Percentiles rank a stretch among this genome's conserved stretches.
phyloP scores from a whole-genome alignment of 2,113 vertebrate species.

The Hydrochoerus hydrochaeris region DNA sequence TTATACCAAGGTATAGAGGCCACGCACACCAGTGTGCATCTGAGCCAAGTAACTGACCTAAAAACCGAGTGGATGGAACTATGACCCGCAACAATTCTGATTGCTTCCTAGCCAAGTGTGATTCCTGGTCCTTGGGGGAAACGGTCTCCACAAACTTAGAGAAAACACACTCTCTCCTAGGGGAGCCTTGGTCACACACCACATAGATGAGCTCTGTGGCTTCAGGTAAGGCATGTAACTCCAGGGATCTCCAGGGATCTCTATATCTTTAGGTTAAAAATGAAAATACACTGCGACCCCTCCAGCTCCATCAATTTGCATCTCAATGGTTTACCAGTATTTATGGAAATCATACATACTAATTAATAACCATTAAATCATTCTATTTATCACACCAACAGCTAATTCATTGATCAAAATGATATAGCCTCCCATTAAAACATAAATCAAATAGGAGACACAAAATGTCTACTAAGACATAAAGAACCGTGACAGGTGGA shows the following conservation, averaged over 20 bases:
- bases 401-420: background rate
- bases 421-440: background rate
- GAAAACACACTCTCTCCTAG: background rate
- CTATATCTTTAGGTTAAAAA: background rate
- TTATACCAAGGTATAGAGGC: background rate
- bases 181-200: background rate
- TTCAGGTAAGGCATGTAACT: background rate
- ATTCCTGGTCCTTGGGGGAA: background rate
- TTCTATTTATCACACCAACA: background rate
- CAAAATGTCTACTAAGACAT: background rate
- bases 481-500: background rate
- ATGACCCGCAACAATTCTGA: rapidly evolving
- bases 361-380: background rate
- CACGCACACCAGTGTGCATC: rapidly evolving
- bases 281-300: background rate
- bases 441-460: background rate
- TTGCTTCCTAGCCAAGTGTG: background rate
- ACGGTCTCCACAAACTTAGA: background rate
- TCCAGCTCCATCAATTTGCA: background rate
- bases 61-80: background rate
- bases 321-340: background rate
- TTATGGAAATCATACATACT: background rate
- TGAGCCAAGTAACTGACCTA: no score
- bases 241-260: background rate
- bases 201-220: background rate